Percentiles rank a stretch among this genome's conserved stretches.
Conservation (phyloP, 2,113 vertebrate genomes). For the Rhynchomys soricoides region DNA sequence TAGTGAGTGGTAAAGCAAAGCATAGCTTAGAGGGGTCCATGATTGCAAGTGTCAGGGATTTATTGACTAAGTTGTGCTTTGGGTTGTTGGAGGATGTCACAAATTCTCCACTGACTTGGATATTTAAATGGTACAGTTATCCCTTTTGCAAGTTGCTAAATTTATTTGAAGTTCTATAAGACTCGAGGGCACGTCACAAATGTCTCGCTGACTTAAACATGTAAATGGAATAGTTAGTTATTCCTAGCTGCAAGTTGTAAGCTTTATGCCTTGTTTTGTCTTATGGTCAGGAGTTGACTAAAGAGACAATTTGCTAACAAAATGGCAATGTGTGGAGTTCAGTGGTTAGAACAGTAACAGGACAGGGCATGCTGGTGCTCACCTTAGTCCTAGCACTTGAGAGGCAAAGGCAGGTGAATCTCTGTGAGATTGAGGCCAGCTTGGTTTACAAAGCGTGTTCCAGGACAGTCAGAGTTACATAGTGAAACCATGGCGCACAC, state of each 20-base stretch:
- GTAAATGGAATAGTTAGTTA: not conserved
- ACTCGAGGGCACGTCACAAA: not conserved
- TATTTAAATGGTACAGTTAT: not conserved
- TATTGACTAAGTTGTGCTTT: not conserved
- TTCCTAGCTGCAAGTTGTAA: not conserved
- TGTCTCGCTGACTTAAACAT: not conserved
- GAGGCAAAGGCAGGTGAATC: not conserved
- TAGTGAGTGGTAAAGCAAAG: not conserved
- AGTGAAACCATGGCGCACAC: too few relatives aligned
- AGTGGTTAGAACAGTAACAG: not conserved
- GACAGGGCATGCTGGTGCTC: not conserved
- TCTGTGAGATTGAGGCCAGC: not conserved
- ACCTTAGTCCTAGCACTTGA: not conserved
- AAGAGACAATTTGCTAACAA: not conserved
- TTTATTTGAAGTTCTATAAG: not conserved
- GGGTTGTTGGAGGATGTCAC: not conserved
- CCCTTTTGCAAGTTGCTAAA: not conserved
- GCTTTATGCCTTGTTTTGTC: not conserved
- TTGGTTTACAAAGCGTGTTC: not conserved
- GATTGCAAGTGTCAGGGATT: rapidly evolving
- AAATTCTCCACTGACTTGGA: not conserved
- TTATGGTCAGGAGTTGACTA: not conserved
- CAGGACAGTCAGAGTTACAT: not conserved
- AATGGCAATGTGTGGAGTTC: not conserved
- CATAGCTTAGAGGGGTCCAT: not conserved